A percentile compares a stretch with the other conserved stretches of the same genome.
Conservation (phyloP, 2,113 vertebrate genomes). For the Rhinolophus ferrumequinum region DNA sequence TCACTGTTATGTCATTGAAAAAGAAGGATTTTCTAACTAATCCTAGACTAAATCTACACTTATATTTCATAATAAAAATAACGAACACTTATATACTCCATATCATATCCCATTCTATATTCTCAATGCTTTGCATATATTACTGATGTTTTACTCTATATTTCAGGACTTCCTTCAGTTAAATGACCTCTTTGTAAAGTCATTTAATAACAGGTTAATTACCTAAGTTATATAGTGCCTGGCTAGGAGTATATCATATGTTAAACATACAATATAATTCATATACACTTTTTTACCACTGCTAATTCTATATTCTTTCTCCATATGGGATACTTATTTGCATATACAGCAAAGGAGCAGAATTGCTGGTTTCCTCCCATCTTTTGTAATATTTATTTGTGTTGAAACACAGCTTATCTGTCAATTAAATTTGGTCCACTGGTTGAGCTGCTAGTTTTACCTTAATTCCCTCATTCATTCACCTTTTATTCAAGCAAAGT, state of each 20-base stretch:
- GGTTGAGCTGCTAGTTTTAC: slow-evolving; percentile 54
- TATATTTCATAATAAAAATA: background rate
- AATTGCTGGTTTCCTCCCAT: background rate
- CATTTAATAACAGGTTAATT: background rate
- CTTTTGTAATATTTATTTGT: slow-evolving; percentile 47
- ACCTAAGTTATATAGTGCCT: too few species aligned
- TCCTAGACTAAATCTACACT: background rate
- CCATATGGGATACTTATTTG: background rate
- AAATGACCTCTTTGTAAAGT: background rate
- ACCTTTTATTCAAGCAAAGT: slow-evolving; percentile 75
- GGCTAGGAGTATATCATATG: accelerated
- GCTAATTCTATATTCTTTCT: background rate
- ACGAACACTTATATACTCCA: background rate
- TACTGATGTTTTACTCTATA: background rate
- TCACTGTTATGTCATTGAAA: background rate
- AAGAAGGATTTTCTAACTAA: background rate
- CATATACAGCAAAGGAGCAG: background rate
- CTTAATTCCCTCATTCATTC: slow-evolving; percentile 72
- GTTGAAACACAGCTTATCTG: slow-evolving; percentile 60
- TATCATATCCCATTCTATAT: background rate
- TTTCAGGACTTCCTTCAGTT: background rate
- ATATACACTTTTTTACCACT: background rate
- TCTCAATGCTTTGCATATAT: background rate
- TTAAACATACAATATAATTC: background rate
- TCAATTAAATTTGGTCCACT: slow-evolving; percentile 60